Evolutionary conservation across 2,113 vertebrate genomes (phyloP), one percentile per base, ranked within the genome.

Genomic region (Microtus pennsylvanicus): DNA sequence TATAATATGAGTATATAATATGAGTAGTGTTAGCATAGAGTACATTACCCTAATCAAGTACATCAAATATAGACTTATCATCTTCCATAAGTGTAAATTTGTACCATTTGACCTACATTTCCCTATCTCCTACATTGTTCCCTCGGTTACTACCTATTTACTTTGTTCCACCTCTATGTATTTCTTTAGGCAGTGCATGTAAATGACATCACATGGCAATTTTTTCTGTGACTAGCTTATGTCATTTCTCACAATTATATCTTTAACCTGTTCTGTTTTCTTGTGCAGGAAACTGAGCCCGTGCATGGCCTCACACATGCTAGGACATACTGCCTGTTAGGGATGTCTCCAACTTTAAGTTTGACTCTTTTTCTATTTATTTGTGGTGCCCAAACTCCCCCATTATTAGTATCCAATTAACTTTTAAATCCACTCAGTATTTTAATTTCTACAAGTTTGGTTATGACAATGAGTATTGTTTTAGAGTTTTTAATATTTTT

Each of bases 401-500:
- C 72, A 55, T 89, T 26, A 74, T n/a, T 38, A 86, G 75, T 75
- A 75, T 76, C 55, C 42, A 77, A 47, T 55, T 22, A 83, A 10
- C 47, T 58, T 88, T 70, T 52, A n/a, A 75, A 33, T 10, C 19
- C 38, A 61, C 16, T 42, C 14, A 88, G 63, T 72, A 65, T 65
- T 80, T 89, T 92, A 16, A 86, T 80, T 85, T 72, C 30, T 91
- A 24, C 1, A 45, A 67, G 33, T 55, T 86, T 67, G 24, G 14
- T 77, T 95, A 83, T 80, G 92, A 86, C 45, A 93, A 82, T 78
- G 11, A 95, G 78, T 67, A 11, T 14, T 33, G 13, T 55, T 94
- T 89, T 35, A 33, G 19, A 83, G 14, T 42, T 55, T 70, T 77
- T 69, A 19, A 42, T 45, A 45, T n/a, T 92, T 72, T 70, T 83